These are phyloP conservation scores for Papilio glaucus DNA, from an alignment of 1,140 invertebrate species.

Conservation along the genomic window DNA sequence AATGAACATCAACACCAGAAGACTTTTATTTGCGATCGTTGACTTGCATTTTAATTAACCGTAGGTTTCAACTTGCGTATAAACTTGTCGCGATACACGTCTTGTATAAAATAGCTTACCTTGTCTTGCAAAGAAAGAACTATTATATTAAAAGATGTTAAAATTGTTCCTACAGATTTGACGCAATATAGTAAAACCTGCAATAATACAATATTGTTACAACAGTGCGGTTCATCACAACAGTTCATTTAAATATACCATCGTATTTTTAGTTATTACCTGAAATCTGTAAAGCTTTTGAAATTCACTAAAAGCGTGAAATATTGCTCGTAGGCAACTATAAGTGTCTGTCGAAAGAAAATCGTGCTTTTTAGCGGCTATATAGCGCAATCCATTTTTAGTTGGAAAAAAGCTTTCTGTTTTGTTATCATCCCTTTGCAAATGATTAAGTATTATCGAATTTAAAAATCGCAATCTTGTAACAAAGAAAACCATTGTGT, in stretches of 20 bases:
- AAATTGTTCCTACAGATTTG: conserved; percentile 44
- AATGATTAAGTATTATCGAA: conserved; percentile 54
- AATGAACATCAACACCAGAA: too few species aligned
- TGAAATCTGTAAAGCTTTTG: conserved; percentile 50
- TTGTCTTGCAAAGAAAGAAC: conserved; percentile 52
- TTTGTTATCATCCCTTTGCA: conserved; percentile 26
- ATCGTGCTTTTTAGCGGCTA: conserved; percentile 50
- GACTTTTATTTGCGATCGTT: too few species aligned
- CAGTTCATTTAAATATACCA: not conserved
- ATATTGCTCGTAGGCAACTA: conserved; percentile 54
- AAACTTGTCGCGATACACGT: too few species aligned
- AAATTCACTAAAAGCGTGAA: conserved; percentile 51
- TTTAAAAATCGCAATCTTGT: conserved; percentile 58
- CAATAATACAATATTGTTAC: conserved; percentile 25
- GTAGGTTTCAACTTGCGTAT: too few species aligned
- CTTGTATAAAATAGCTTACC: conserved; percentile 44
- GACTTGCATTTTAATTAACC: too few species aligned
- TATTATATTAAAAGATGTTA: conserved; percentile 51
- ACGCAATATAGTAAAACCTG: conserved; percentile 54
- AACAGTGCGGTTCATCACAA: too few species aligned
- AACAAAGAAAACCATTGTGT: conserved; percentile 56
- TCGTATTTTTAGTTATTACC: conserved; percentile 31
- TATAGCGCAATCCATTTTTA: conserved; percentile 43
- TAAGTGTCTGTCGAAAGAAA: conserved; percentile 50
- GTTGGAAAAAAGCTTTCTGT: conserved; percentile 37